Evolutionary conservation across 2,888 invertebrate genomes (phyloP).

Genomic region (Cabera pusaria): DNA sequence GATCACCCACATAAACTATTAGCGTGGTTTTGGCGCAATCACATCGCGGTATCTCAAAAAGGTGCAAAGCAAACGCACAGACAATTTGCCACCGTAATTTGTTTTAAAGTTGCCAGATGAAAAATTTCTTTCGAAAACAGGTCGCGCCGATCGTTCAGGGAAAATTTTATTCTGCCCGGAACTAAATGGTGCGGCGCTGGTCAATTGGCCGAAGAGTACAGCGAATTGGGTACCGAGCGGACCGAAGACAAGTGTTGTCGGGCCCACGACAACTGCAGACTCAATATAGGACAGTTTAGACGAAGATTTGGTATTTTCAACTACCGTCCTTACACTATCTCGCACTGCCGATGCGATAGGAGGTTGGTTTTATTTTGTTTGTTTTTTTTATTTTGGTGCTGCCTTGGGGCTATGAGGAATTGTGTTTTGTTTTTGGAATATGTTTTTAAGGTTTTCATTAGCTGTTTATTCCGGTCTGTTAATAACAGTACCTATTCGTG

Average conservation of each 20-base stretch:
- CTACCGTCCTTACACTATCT: constrained; percentile 87
- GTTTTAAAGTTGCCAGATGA: constrained; percentile 5
- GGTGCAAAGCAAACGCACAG: too few species aligned
- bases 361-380: constrained; percentile 82
- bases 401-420: constrained; percentile 12
- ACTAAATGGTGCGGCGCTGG: constrained; percentile 90
- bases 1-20: too few species aligned
- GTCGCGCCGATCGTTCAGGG: constrained; percentile 72
- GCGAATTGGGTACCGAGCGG: constrained; percentile 80
- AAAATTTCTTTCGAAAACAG: constrained; percentile 45
- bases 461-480: too few species aligned
- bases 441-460: too few species aligned
- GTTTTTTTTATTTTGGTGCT: constrained; percentile 21
- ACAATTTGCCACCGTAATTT: too few species aligned
- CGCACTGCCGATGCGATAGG: constrained; percentile 90
- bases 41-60: too few species aligned
- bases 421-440: constrained; percentile 12
- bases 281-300: constrained; percentile 84
- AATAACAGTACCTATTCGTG: too few species aligned
- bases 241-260: constrained; percentile 88
- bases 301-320: constrained; percentile 86
- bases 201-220: constrained; percentile 82
- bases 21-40: too few species aligned
- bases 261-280: constrained; percentile 88
- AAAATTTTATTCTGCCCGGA: constrained; percentile 85